These are phyloP conservation scores for Berghia stephanieae DNA, from an alignment of 1,140 invertebrate genomes.

Conservation along the genomic window DNA sequence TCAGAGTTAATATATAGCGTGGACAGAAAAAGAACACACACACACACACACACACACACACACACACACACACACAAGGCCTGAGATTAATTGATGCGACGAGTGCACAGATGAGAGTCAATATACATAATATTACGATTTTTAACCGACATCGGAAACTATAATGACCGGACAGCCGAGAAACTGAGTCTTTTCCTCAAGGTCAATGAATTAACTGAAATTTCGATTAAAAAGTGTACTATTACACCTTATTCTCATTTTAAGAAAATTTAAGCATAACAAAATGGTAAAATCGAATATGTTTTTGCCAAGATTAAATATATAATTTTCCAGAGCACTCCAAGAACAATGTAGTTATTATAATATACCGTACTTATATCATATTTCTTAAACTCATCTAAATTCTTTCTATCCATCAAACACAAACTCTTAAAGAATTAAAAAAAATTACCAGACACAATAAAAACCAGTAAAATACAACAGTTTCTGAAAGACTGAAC, in stretches of 20 bases:
- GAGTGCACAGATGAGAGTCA: too few relatives aligned
- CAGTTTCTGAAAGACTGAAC: not conserved
- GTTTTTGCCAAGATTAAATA: too few relatives aligned
- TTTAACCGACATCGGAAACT: too few relatives aligned
- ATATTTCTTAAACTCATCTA: not conserved
- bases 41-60: not conserved
- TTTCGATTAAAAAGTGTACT: not conserved
- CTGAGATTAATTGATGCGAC: not conserved
- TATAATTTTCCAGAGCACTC: too few relatives aligned
- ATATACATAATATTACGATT: too few relatives aligned
- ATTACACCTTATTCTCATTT: too few relatives aligned
- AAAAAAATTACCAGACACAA: not conserved
- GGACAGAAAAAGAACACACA: not conserved
- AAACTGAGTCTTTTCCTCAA: not conserved
- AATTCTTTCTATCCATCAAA: not conserved
- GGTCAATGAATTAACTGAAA: not conserved
- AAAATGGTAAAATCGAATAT: too few relatives aligned
- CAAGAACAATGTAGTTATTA: too few relatives aligned
- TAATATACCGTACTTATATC: too few relatives aligned
- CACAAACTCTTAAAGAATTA: not conserved
- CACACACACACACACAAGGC: not conserved
- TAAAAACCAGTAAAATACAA: slow-evolving; percentile 19
- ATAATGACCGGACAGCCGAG: not conserved
- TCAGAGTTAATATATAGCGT: not conserved
- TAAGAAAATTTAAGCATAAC: too few relatives aligned